phyloP scores from a whole-genome alignment of 2,797 vertebrate genomes.

The Telmatherina bonti region DNA sequence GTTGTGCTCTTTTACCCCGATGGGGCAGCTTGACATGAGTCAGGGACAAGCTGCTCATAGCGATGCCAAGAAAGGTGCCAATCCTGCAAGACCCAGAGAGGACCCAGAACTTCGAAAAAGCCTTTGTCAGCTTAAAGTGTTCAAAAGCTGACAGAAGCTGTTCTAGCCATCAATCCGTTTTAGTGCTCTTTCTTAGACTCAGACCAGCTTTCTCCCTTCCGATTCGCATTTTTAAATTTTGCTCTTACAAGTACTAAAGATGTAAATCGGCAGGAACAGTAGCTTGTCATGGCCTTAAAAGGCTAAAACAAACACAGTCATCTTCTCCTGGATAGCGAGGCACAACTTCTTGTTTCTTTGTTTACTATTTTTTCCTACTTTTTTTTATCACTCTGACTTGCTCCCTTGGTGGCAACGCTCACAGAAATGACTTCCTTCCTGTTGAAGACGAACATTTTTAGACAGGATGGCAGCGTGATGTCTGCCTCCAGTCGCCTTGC shows the following conservation, averaged over 20 bases:
- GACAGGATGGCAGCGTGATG: constrained; percentile 77
- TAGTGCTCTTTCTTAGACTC: constrained; percentile 52
- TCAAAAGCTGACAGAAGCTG: constrained; percentile 66
- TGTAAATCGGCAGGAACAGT: constrained; percentile 14
- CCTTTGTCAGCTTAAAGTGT: constrained; percentile 63
- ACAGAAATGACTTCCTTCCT: constrained; percentile 87
- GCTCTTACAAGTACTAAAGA: constrained; percentile 53
- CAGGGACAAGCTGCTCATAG: constrained; percentile 18
- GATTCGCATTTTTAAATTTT: constrained; percentile 57
- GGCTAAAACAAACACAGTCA: constrained; percentile 74
- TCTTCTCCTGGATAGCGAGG: constrained; percentile 48
- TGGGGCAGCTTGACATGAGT: constrained; percentile 18
- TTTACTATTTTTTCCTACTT: constrained; percentile 46
- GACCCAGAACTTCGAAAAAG: constrained; percentile 55
- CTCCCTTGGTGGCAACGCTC: constrained; percentile 74
- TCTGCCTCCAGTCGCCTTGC: constrained; percentile 51
- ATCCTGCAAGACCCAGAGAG: constrained; percentile 39
- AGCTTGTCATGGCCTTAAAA: constrained; percentile 77
- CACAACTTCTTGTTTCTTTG: constrained; percentile 65
- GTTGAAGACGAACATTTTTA: constrained; percentile 79
- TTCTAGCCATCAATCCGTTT: constrained; percentile 66
- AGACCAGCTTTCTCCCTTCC: constrained; percentile 48
- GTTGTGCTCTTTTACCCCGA: constrained; percentile 12
- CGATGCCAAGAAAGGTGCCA: constrained; percentile 45
- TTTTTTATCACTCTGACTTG: constrained; percentile 55